Conservation (phyloP, 2,888 invertebrate species). For the Drosophila maculinotata region DNA sequence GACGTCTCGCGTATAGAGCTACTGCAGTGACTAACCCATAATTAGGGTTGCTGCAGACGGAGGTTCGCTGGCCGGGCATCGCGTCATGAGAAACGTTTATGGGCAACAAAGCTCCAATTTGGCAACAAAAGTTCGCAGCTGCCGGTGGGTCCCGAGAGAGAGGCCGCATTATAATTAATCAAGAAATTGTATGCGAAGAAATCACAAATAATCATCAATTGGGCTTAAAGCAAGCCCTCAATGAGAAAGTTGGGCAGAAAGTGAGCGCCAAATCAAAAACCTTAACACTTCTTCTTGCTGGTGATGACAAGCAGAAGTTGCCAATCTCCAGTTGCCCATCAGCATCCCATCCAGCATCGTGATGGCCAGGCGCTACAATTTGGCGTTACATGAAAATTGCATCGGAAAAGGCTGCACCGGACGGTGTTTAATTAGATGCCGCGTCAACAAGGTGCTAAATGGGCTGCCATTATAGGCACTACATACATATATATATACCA, state of each 20-base stretch:
- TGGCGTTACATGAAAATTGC: constrained; percentile 75
- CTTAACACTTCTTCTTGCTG: neutral
- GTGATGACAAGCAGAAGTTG: constrained; percentile 33
- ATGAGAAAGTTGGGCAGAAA: constrained; percentile 64
- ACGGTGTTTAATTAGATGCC: constrained; percentile 82
- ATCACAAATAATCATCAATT: constrained; percentile 78
- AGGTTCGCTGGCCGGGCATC: constrained; percentile 15
- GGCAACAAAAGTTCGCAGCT: constrained; percentile 62
- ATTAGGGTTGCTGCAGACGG: constrained; percentile 49
- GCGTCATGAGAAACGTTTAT: constrained; percentile 71
- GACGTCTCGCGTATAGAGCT: constrained; percentile 15
- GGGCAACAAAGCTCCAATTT: constrained; percentile 62
- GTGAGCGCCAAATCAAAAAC: constrained; percentile 46
- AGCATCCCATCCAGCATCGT: constrained; percentile 38
- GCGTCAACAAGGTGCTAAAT: constrained; percentile 85
- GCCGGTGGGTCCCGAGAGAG: constrained; percentile 49
- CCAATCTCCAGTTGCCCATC: constrained; percentile 30
- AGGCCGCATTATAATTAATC: constrained; percentile 73
- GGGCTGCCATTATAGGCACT: constrained; percentile 74
- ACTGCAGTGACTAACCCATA: constrained; percentile 54
- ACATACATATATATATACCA: constrained; percentile 1
- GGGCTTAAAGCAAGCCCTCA: constrained; percentile 43
- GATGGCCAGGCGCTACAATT: constrained; percentile 71
- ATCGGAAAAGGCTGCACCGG: constrained; percentile 25
- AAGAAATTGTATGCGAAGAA: constrained; percentile 67